Percentiles rank a stretch among this genome's conserved stretches.
Conservation (phyloP, 2,113 vertebrate genomes). For the Proteles cristata region DNA sequence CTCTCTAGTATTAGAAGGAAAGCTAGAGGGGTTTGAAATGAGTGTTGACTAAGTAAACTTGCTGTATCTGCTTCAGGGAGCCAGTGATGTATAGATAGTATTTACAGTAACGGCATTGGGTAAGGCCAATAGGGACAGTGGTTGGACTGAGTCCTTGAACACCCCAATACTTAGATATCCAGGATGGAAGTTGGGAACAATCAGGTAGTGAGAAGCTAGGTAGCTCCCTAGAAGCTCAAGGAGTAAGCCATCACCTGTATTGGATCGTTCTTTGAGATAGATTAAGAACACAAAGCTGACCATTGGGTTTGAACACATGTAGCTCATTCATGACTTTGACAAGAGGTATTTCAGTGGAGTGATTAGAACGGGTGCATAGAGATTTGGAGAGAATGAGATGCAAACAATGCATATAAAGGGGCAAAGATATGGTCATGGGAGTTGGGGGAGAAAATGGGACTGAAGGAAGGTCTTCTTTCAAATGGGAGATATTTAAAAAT, state of each 20-base stretch:
- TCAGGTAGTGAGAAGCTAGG: not conserved
- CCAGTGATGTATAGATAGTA: not conserved
- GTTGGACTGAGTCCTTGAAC: not conserved
- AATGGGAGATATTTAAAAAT: slow-evolving; percentile 3
- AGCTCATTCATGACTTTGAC: not conserved
- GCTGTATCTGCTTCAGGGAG: not conserved
- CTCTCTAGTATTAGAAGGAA: not conserved
- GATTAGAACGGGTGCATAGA: not conserved
- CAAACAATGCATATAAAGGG: not conserved
- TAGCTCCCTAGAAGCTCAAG: not conserved
- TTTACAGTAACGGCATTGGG: not conserved
- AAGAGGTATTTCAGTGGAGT: not conserved
- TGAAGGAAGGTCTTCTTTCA: not conserved
- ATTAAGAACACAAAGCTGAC: not conserved
- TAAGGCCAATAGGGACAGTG: not conserved
- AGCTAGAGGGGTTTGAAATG: not conserved
- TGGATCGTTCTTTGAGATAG: not conserved
- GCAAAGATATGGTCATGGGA: not conserved
- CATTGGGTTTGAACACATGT: not conserved
- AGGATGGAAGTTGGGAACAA: not conserved
- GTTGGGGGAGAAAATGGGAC: not conserved
- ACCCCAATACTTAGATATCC: not conserved
- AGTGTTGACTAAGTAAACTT: not conserved
- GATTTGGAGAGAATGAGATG: not conserved
- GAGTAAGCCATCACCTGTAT: not conserved